Conservation (phyloP, 2,888 invertebrate genomes). For the Euplexia lucipara region DNA sequence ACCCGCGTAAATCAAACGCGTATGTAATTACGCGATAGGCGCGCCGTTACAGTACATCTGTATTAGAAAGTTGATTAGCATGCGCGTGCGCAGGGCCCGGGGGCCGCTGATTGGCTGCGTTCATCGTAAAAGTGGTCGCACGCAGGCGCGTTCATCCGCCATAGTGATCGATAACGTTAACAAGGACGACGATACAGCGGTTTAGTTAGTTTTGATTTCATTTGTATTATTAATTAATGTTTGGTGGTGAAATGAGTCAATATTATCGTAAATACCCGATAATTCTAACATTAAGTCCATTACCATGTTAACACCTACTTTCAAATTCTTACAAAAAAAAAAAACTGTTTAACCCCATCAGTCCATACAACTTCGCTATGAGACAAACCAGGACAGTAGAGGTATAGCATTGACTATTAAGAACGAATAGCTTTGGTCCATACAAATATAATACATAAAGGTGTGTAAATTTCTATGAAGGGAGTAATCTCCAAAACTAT, state of each 20-base stretch:
- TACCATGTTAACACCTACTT: no score
- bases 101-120: slow-evolving; percentile 68
- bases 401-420: no score
- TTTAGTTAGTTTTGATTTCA: slow-evolving; percentile 14
- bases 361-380: no score
- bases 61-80: slow-evolving; percentile 68
- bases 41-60: slow-evolving; percentile 62
- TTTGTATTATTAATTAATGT: slow-evolving; percentile 38
- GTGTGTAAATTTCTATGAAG: no score
- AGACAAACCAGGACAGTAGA: no score
- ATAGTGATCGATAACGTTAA: slow-evolving; percentile 67
- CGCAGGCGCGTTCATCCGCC: slow-evolving; percentile 57
- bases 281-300: no score
- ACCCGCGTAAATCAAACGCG: slow-evolving; percentile 62
- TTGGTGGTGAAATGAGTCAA: neutral
- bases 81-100: slow-evolving; percentile 51
- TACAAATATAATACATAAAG: no score
- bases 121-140: slow-evolving; percentile 62
- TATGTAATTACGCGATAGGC: slow-evolving; percentile 71
- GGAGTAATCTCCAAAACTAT: no score
- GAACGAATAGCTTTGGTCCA: no score
- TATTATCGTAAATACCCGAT: neutral
- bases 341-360: no score
- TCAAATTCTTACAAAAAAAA: no score
- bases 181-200: slow-evolving; percentile 60